phyloP scores from a whole-genome alignment of 2,113 vertebrate species.

The Pachypanchax playfairii region DNA sequence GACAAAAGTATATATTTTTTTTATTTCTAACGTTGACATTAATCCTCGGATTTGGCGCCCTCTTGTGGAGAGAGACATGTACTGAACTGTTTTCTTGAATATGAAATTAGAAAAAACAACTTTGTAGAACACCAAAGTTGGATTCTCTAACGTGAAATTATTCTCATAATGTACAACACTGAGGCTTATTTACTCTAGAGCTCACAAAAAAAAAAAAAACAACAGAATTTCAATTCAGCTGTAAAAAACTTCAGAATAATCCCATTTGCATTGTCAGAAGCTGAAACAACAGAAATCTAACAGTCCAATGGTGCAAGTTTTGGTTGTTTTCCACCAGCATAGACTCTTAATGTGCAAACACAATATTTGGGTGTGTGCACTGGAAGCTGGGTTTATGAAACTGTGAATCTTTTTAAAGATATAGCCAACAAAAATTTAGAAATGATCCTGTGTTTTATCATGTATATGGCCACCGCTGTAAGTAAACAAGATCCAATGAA shows the following conservation, averaged over 20 bases:
- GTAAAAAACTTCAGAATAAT: conserved; percentile 20
- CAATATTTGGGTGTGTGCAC: background rate
- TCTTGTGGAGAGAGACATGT: conserved; percentile 34
- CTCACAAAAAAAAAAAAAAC: background rate
- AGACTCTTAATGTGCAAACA: background rate
- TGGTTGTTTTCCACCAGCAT: background rate
- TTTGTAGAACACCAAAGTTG: conserved; percentile 30
- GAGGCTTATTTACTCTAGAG: conserved; percentile 5
- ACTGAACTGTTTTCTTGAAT: conserved; percentile 36
- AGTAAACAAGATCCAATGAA: background rate
- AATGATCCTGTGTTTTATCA: background rate
- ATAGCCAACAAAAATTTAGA: background rate
- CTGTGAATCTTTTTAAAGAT: background rate
- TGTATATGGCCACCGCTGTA: background rate
- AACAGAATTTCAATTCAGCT: conserved; percentile 11
- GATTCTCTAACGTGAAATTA: conserved; percentile 12
- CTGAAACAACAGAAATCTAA: conserved; percentile 2
- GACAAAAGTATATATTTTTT: too few species aligned
- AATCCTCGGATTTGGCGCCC: background rate
- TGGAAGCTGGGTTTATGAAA: conserved; percentile 3
- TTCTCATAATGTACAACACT: conserved; percentile 18
- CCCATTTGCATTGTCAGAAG: conserved; percentile 9
- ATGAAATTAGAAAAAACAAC: conserved; percentile 19
- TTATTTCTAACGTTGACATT: background rate
- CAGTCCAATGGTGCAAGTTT: background rate